These are phyloP conservation scores for Bostrychus sinensis DNA, from an alignment of 2,113 vertebrate genomes.

Conservation along the genomic window DNA sequence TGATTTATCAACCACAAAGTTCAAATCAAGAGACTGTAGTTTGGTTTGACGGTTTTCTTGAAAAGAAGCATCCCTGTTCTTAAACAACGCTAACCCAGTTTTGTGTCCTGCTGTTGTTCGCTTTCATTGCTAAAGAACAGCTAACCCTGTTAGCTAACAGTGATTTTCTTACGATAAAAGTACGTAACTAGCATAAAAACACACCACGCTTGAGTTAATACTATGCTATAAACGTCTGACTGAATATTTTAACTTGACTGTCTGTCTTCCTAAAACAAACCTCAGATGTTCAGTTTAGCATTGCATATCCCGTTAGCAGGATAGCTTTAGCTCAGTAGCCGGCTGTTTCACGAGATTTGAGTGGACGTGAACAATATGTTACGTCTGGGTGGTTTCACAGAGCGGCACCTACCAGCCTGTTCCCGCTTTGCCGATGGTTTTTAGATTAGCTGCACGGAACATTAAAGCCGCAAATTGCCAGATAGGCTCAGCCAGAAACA, in stretches of 20 bases:
- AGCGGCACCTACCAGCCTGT: slow-evolving; percentile 80
- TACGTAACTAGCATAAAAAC: background rate
- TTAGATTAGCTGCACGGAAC: slow-evolving; percentile 80
- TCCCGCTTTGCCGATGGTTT: slow-evolving; percentile 82
- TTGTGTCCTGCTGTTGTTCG: slow-evolving; percentile 25
- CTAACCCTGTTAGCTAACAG: slow-evolving; percentile 4
- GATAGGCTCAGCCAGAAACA: slow-evolving; percentile 73
- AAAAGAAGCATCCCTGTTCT: background rate
- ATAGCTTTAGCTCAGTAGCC: slow-evolving; percentile 43
- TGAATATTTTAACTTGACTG: background rate
- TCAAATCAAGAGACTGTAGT: background rate
- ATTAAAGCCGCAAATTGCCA: slow-evolving; percentile 78
- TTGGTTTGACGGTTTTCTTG: background rate
- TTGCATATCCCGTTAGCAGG: slow-evolving; percentile 37
- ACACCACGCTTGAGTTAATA: background rate
- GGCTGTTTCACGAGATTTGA: slow-evolving; percentile 48
- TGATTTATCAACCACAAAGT: background rate
- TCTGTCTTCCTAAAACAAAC: background rate
- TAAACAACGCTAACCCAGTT: background rate
- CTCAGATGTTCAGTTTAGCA: slow-evolving; percentile 5
- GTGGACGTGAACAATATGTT: slow-evolving; percentile 54
- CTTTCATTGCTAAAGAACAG: slow-evolving; percentile 26
- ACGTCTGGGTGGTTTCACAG: slow-evolving; percentile 44
- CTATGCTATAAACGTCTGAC: background rate
- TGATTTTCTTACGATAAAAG: background rate